phyloP scores from a whole-genome alignment of 1,140 invertebrate genomes.

The Ptiloglossa arizonensis region DNA sequence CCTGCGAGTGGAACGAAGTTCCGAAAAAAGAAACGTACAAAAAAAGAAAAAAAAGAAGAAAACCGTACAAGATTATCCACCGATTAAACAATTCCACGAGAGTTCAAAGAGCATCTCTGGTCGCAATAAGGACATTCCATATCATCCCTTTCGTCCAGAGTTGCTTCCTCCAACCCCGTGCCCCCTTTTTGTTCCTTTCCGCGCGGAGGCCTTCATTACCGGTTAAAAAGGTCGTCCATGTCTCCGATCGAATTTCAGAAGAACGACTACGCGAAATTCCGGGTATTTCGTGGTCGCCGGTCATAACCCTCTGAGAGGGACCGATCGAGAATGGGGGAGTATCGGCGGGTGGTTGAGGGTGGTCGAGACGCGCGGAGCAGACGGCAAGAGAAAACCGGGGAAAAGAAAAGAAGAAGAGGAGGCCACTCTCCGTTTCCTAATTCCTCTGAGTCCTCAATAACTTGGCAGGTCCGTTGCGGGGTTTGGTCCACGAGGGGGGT shows the following conservation, averaged over 20 bases:
- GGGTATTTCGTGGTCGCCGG: conserved; percentile 33
- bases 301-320: conserved; percentile 37
- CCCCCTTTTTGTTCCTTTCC: conserved; percentile 9
- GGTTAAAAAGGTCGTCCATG: conserved; percentile 16
- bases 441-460: conserved; percentile 71
- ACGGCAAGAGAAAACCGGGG: conserved; percentile 1
- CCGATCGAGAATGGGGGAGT: background rate
- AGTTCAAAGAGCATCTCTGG: background rate
- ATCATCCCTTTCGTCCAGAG: background rate
- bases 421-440: conserved; percentile 59
- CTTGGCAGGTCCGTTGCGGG: conserved; percentile 54
- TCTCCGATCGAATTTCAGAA: conserved; percentile 45
- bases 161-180: too few species aligned
- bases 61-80: too few species aligned
- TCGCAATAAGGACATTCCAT: conserved; percentile 41
- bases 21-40: too few species aligned
- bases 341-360: background rate
- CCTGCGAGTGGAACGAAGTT: too few species aligned
- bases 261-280: conserved; percentile 42
- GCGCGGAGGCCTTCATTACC: conserved; percentile 25
- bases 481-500: conserved; percentile 21
- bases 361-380: background rate
- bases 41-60: too few species aligned
- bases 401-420: conserved; percentile 20
- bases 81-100: conserved; percentile 10